phyloP scores from a whole-genome alignment of 2,888 invertebrate species.

The Mimumesa dahlbomi region DNA sequence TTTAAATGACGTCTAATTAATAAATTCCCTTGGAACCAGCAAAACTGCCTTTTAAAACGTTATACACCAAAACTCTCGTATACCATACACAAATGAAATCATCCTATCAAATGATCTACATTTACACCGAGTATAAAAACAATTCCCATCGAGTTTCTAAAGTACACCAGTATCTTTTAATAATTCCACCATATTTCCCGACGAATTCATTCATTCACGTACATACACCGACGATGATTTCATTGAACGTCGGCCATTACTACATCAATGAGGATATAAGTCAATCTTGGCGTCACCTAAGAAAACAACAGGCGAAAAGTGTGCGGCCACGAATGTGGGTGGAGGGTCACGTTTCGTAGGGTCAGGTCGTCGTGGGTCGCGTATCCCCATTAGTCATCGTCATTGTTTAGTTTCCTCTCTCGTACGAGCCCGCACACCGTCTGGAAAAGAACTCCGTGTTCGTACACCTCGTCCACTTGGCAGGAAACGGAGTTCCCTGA shows the following conservation, averaged over 20 bases:
- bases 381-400: slow-evolving; percentile 61
- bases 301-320: slow-evolving; percentile 58
- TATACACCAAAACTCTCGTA: too few species aligned
- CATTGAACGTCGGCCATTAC: slow-evolving; percentile 42
- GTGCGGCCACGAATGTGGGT: slow-evolving; percentile 21
- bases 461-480: slow-evolving; percentile 22
- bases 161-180: too few species aligned
- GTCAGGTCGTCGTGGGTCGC: slow-evolving; percentile 37
- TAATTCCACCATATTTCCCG: too few species aligned
- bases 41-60: too few species aligned
- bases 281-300: slow-evolving; percentile 65
- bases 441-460: slow-evolving; percentile 8
- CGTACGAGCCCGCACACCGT: slow-evolving; percentile 26
- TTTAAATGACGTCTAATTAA: too few species aligned
- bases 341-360: slow-evolving; percentile 13
- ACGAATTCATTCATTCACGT: slow-evolving; percentile 12
- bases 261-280: slow-evolving; percentile 59
- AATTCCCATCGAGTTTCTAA: too few species aligned
- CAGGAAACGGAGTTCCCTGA: slow-evolving; percentile 62
- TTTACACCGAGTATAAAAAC: too few species aligned
- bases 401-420: slow-evolving; percentile 63
- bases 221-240: slow-evolving; percentile 15
- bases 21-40: too few species aligned
- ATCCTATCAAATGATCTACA: too few species aligned
- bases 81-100: too few species aligned